Evolutionary conservation across 2,888 invertebrate genomes (phyloP).

Genomic region (Melieria omissa): DNA sequence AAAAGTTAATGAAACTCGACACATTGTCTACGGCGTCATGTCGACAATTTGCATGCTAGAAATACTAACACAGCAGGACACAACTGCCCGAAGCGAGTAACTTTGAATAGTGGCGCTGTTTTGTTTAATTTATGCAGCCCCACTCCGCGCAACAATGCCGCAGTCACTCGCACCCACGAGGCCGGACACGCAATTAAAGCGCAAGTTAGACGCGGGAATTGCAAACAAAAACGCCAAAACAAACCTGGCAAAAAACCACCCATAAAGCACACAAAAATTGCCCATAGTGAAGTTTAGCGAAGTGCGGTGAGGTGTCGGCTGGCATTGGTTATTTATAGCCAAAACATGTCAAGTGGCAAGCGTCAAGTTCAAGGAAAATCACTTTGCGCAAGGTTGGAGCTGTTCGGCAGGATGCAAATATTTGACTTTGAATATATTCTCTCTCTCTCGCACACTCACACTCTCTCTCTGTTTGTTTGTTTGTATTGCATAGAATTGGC

Average conservation of each 20-base stretch:
- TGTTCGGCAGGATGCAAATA: slow-evolving; percentile 1
- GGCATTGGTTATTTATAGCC: slow-evolving; percentile 3
- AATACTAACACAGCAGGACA: not conserved
- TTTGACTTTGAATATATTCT: slow-evolving; percentile 22
- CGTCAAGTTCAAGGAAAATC: slow-evolving; percentile 39
- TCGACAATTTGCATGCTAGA: not conserved
- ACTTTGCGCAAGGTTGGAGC: slow-evolving; percentile 18
- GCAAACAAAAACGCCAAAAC: not conserved
- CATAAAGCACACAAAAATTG: no score
- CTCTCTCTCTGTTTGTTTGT: not conserved
- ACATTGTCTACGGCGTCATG: no score
- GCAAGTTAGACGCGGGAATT: not conserved
- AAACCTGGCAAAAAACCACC: not conserved
- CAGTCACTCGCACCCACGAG: not conserved
- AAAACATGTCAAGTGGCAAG: not conserved
- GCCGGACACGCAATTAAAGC: slow-evolving; percentile 15
- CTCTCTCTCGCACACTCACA: not conserved
- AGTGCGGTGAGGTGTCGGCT: not conserved
- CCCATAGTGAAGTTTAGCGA: not conserved
- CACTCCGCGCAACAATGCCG: no score
- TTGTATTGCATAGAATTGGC: slow-evolving; percentile 57
- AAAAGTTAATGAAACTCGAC: no score
- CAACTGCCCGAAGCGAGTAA: no score
- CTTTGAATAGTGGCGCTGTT: not conserved
- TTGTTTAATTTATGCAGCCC: slow-evolving; percentile 9